Conservation (phyloP, 2,797 vertebrate genomes). For the Typhlichthys eigenmanni region DNA sequence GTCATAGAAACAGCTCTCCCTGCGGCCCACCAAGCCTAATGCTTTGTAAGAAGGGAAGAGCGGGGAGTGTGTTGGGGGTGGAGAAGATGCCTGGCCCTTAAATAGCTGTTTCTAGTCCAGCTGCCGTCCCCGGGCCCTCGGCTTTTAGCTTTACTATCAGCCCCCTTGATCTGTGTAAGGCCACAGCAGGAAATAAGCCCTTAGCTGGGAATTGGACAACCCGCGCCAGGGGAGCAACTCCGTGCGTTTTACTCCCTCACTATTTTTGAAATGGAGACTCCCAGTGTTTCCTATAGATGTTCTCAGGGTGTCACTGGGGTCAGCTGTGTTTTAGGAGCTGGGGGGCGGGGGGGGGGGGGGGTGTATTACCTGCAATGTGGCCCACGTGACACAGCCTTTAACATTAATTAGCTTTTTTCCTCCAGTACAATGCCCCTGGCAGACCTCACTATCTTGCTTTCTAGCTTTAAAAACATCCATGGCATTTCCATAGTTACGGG, state of each 20-base stretch:
- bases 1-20: conserved; percentile 10
- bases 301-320: conserved; percentile 48
- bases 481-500: no score
- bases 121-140: conserved; percentile 10
- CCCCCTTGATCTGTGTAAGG: conserved; percentile 15
- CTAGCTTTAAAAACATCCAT: no score
- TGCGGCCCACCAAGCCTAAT: conserved; percentile 3
- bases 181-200: conserved; percentile 29
- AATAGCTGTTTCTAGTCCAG: conserved; percentile 9
- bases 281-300: conserved; percentile 32
- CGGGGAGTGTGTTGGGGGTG: not conserved
- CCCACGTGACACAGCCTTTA: no score
- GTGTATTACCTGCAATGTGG: no score
- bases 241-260: conserved; percentile 34
- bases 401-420: no score
- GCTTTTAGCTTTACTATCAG: conserved; percentile 14
- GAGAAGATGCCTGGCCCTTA: conserved; percentile 6
- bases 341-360: no score
- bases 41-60: conserved; percentile 7
- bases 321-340: no score
- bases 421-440: no score
- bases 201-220: conserved; percentile 30
- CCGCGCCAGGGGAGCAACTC: conserved; percentile 23
- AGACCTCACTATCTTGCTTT: no score
- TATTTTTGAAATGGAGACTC: conserved; percentile 35